Percentiles rank a stretch among this genome's conserved stretches.
Evolutionary conservation across 2,888 invertebrate genomes (phyloP).

Genomic region (Amblyteles armatorius): DNA sequence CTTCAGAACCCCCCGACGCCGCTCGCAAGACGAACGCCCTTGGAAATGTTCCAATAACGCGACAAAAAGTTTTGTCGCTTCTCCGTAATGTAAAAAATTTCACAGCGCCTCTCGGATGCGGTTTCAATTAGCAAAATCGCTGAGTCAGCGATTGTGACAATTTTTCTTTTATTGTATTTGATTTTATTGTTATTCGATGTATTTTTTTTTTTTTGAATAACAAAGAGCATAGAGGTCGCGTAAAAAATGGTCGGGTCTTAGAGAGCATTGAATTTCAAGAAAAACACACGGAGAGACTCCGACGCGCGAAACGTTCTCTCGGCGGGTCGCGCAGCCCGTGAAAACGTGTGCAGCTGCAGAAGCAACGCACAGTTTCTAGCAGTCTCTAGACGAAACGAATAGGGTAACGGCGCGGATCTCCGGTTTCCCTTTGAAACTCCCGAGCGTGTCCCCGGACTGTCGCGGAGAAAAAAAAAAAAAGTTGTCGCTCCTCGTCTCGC

Average conservation of each 20-base stretch:
- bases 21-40: slow-evolving; percentile 70
- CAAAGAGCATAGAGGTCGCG: too few species aligned
- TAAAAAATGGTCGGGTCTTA: too few species aligned
- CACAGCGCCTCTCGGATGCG: neutral
- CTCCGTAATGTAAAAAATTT: neutral
- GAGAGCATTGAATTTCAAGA: too few species aligned
- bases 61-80: slow-evolving; percentile 29
- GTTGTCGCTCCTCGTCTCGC: slow-evolving; percentile 6
- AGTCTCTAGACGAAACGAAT: slow-evolving; percentile 53
- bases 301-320: neutral
- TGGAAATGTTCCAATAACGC: slow-evolving; percentile 72
- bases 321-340: slow-evolving; percentile 1
- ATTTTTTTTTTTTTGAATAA: too few species aligned
- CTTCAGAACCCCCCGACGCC: slow-evolving; percentile 23
- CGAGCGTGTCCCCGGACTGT: slow-evolving; percentile 57
- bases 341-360: slow-evolving; percentile 4
- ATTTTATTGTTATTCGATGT: too few species aligned
- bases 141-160: neutral
- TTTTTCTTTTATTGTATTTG: neutral
- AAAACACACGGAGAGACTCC: neutral
- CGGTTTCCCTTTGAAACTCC: slow-evolving; percentile 59
- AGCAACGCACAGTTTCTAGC: slow-evolving; percentile 10
- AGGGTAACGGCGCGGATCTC: slow-evolving; percentile 52
- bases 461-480: neutral
- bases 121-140: neutral